A percentile compares a stretch with the other conserved stretches of the same genome.
phyloP scores from a whole-genome alignment of 2,888 invertebrate genomes.

The Iphiclides podalirius region DNA sequence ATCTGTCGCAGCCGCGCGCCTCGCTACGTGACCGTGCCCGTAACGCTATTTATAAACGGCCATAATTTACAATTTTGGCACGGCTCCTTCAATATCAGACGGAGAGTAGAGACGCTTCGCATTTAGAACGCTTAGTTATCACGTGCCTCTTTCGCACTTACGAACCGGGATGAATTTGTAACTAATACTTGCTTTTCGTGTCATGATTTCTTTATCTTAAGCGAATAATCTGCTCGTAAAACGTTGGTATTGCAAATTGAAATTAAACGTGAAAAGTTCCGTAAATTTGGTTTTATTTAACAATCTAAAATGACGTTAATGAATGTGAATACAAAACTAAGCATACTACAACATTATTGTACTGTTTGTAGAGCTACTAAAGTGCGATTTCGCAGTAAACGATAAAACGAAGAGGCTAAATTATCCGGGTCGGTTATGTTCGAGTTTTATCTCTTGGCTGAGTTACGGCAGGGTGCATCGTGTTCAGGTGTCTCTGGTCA shows the following conservation, averaged over 20 bases:
- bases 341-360: no score
- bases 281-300: no score
- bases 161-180: no score
- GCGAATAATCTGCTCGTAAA: no score
- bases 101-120: neutral
- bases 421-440: conserved; percentile 8
- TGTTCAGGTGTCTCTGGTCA: conserved; percentile 26
- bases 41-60: conserved; percentile 21
- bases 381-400: conserved; percentile 6
- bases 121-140: conserved; percentile 9
- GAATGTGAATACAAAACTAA: no score
- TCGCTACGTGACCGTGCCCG: conserved; percentile 26
- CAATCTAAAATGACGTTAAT: no score
- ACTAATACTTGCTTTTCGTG: no score
- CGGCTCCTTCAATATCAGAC: conserved; percentile 16
- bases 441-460: conserved; percentile 12
- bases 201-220: no score
- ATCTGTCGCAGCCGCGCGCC: conserved; percentile 69
- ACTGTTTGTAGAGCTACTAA: no score
- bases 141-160: neutral
- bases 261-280: no score
- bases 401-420: conserved; percentile 5
- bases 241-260: no score
- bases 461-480: conserved; percentile 18
- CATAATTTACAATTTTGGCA: conserved; percentile 20